A percentile compares a stretch with the other conserved stretches of the same genome.
phyloP scores from a whole-genome alignment of 2,888 invertebrate species.

The Dicyrtomina minuta region DNA sequence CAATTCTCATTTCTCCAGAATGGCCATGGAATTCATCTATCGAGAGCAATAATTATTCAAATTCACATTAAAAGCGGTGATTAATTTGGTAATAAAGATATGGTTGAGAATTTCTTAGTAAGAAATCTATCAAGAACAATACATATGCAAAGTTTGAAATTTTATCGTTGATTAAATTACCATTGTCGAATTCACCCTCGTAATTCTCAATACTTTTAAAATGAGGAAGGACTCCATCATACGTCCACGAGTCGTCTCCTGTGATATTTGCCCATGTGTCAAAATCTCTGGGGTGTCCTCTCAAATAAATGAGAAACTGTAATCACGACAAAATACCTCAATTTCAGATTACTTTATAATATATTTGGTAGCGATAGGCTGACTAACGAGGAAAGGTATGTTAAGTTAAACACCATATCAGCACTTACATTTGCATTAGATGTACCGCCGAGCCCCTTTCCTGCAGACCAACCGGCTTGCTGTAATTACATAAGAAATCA shows the following conservation, averaged over 20 bases:
- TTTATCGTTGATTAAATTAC: background rate
- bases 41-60: background rate
- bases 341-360: too few relatives aligned
- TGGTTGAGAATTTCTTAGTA: too few relatives aligned
- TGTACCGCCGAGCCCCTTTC: slow-evolving; percentile 33
- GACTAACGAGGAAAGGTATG: background rate
- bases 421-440: slow-evolving; percentile 31
- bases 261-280: slow-evolving; percentile 39
- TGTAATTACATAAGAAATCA: too few relatives aligned
- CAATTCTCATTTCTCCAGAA: slow-evolving; percentile 28
- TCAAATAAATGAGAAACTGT: slow-evolving; percentile 25
- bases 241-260: slow-evolving; percentile 33
- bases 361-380: background rate
- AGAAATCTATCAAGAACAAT: too few relatives aligned
- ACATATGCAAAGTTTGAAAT: background rate
- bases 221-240: slow-evolving; percentile 26
- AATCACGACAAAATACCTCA: too few relatives aligned
- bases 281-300: slow-evolving; percentile 35
- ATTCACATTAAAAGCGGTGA: too few relatives aligned
- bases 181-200: slow-evolving; percentile 27
- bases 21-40: slow-evolving; percentile 29
- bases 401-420: too few relatives aligned
- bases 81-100: too few relatives aligned
- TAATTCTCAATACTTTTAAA: slow-evolving; percentile 35
- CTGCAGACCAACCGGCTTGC: slow-evolving; percentile 32